phyloP scores from a whole-genome alignment of 2,888 invertebrate species.

The Flabesymbios commensalis region DNA sequence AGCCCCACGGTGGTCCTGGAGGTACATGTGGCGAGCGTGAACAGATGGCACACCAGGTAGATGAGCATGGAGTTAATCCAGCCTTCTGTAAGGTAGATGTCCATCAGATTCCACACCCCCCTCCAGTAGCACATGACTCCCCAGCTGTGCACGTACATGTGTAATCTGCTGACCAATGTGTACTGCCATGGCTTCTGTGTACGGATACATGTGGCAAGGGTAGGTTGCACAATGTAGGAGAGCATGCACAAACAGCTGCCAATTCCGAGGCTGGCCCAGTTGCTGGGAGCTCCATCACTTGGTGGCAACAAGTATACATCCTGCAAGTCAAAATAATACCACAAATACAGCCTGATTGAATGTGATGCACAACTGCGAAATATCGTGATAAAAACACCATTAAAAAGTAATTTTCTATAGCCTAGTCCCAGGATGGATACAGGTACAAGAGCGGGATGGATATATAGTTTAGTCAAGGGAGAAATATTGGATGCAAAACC shows the following conservation, averaged over 20 bases:
- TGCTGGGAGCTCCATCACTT: conserved; percentile 16
- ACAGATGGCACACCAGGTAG: conserved; percentile 21
- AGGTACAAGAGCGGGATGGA: too few species aligned
- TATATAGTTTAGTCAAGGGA: too few species aligned
- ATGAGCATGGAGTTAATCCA: conserved; percentile 27
- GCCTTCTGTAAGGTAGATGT: conserved; percentile 27
- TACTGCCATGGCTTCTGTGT: conserved; percentile 1
- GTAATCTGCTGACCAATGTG: conserved; percentile 22
- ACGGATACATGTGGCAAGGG: conserved; percentile 13
- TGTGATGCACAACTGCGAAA: too few species aligned
- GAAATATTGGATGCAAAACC: too few species aligned
- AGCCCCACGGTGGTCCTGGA: conserved; percentile 34
- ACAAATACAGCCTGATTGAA: too few species aligned
- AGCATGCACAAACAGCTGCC: conserved; percentile 26
- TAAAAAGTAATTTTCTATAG: too few species aligned
- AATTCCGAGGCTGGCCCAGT: conserved; percentile 28
- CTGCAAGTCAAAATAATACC: too few species aligned
- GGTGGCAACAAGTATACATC: conserved; percentile 35
- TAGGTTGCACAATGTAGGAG: conserved; percentile 28
- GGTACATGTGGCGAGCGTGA: conserved; percentile 28
- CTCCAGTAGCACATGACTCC: conserved; percentile 37
- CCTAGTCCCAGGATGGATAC: too few species aligned
- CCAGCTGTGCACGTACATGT: conserved; percentile 36
- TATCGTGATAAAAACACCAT: too few species aligned
- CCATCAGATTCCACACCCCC: conserved; percentile 36